A percentile compares a stretch with the other conserved stretches of the same genome.
These are phyloP conservation scores for Antigone vipio DNA, from an alignment of 2,113 vertebrate genomes.

Conservation along the genomic window DNA sequence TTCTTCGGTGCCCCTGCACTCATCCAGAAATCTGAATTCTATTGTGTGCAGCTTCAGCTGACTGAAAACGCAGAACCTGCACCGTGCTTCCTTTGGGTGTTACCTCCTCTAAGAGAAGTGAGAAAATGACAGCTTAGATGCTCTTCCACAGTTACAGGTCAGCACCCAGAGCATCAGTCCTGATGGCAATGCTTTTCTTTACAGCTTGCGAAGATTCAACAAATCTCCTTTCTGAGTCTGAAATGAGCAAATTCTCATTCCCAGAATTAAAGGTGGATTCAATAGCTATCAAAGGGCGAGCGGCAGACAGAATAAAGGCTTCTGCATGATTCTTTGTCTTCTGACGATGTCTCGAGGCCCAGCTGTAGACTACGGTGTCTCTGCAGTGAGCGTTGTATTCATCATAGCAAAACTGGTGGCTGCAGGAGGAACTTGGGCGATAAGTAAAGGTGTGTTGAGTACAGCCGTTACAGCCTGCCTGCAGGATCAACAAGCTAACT, in stretches of 20 bases:
- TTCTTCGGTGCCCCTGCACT: not conserved
- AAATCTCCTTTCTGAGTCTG: not conserved
- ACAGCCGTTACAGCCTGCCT: not conserved
- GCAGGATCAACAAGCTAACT: not conserved
- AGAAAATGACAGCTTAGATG: not conserved
- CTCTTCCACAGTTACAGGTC: not conserved
- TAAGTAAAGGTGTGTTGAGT: too few relatives aligned
- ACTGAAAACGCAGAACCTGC: not conserved
- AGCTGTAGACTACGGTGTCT: not conserved
- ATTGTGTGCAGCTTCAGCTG: too few relatives aligned
- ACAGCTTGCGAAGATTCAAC: not conserved
- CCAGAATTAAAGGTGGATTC: not conserved
- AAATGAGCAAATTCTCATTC: not conserved
- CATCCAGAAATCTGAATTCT: not conserved
- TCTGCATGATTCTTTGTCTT: not conserved
- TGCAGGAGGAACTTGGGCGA: not conserved
- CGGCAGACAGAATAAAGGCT: not conserved
- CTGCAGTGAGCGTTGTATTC: too few relatives aligned
- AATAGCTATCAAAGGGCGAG: not conserved
- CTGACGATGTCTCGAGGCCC: not conserved
- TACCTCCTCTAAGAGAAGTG: not conserved
- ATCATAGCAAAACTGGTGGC: not conserved
- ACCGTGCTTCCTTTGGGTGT: fast-evolving
- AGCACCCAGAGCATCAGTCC: not conserved
- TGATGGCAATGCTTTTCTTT: not conserved